A percentile compares a stretch with the other conserved stretches of the same genome.
These are phyloP conservation scores for Phoxinus dragarum DNA, from an alignment of 2,797 vertebrate genomes.

Conservation along the genomic window DNA sequence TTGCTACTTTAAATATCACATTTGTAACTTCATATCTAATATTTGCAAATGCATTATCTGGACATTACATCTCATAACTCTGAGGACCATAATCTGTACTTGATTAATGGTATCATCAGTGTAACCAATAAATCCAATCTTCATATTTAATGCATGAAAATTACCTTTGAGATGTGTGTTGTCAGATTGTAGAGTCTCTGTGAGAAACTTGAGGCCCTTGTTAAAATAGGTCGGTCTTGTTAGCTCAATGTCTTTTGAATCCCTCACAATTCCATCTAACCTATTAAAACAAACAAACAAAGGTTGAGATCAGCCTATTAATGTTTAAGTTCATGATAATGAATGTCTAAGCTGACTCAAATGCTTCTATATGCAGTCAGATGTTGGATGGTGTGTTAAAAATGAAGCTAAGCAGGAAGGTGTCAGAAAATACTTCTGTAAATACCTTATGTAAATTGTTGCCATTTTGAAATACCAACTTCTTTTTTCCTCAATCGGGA, in stretches of 20 bases:
- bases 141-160: neutral
- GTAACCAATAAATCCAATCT: neutral
- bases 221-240: conserved; percentile 83
- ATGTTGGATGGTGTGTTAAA: conserved; percentile 17
- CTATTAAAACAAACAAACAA: conserved; percentile 67
- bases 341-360: neutral
- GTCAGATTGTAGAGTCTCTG: conserved; percentile 81
- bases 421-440: conserved; percentile 3
- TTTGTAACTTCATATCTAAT: neutral
- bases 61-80: neutral
- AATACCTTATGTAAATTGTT: conserved; percentile 85
- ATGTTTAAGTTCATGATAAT: neutral
- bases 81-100: neutral
- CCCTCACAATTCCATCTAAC: conserved; percentile 82
- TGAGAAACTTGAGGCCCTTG: conserved; percentile 82
- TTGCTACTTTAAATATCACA: neutral
- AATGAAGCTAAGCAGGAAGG: neutral
- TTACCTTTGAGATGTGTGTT: conserved; percentile 80
- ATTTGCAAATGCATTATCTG: neutral
- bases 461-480: conserved; percentile 93
- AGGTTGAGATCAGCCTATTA: neutral
- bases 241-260: conserved; percentile 78
- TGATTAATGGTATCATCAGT: neutral
- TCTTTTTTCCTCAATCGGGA: conserved; percentile 84
- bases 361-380: neutral